Base-by-base conservation (phyloP, 2,888 invertebrate genomes). In the Pseudoips prasinana region DNA sequence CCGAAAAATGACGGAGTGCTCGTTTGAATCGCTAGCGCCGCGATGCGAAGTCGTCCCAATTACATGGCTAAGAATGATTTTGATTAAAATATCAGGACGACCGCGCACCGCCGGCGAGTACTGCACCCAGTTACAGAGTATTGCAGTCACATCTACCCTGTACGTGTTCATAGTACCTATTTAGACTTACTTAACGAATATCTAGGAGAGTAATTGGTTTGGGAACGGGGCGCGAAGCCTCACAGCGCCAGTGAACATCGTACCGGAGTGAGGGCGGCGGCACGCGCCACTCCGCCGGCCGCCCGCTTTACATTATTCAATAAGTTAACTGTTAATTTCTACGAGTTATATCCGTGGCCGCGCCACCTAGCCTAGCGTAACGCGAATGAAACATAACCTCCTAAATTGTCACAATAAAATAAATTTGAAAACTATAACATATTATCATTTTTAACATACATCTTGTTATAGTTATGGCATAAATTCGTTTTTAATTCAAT, bases 141-240 rank as follows among this genome's bases (percentile, higher is more conserved):
- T 75, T 78, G 79, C 73, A 79, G 68, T 71, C 73, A 80, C 80
- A 82, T 79, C 88, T 88, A 88, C 88, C 88, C 88, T 88, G 88
- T 87, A 87, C 86, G 82, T 79, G 79, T 75, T 83, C 75, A 79
- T 80, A 82, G 73, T 82, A 78, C 69, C 81, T 83, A 81, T 79
- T 73, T 74, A 81, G 75, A 76, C 74, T 81, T 81, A 81, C 68
- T 73, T 75, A 83, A 81, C 78, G 75, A 76, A 65, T 80, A 78
- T 69, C 78, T 80, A 82, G 70, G 62, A 71, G 69, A 77, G 52
- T 76, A 77, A 71, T 74, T 74, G 66, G 51, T 50, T 20, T 58
- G 60, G 51, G 63, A 70, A 47, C 51, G 64, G 64, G 68, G 67
- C 71, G 64, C 63, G 48, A 50, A 68, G 67, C 70, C 70, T 70